These are phyloP conservation scores for Aurelia sp. DNA, from an alignment of 30 jellyfish, hydroid and myxozoan species.

Conservation along the genomic window DNA sequence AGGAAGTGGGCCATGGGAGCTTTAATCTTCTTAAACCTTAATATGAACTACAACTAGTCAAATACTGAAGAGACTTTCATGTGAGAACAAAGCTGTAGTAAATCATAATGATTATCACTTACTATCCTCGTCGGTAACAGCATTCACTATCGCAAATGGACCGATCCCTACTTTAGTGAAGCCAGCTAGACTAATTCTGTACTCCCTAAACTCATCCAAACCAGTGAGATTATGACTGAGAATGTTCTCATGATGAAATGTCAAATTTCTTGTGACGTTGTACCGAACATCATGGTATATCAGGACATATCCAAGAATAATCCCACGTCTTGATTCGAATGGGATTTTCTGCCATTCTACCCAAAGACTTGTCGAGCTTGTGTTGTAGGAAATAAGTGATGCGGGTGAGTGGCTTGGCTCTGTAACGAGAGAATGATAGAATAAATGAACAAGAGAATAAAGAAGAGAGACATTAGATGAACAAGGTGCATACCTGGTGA, in stretches of 20 bases:
- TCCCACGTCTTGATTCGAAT: slow-evolving; percentile 38
- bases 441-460: too few relatives aligned
- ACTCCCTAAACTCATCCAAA: slow-evolving; percentile 54
- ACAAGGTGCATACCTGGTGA: too few relatives aligned
- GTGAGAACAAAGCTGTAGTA: background rate
- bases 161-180: slow-evolving; percentile 59
- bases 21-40: too few relatives aligned
- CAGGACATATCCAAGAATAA: slow-evolving; percentile 37
- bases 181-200: slow-evolving; percentile 54
- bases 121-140: slow-evolving; percentile 62
- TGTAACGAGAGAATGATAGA: background rate
- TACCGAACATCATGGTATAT: slow-evolving; percentile 23
- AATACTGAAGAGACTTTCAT: background rate
- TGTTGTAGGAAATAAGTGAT: slow-evolving; percentile 39
- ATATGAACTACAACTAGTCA: too few relatives aligned
- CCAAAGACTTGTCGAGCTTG: slow-evolving; percentile 75
- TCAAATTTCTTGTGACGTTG: slow-evolving; percentile 32
- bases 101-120: background rate
- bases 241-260: slow-evolving; percentile 20
- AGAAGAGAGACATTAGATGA: too few relatives aligned
- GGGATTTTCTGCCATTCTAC: slow-evolving; percentile 64
- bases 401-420: slow-evolving; percentile 57
- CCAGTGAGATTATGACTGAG: slow-evolving; percentile 53
- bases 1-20: too few relatives aligned
- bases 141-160: slow-evolving; percentile 29